phyloP scores from a whole-genome alignment of 2,113 vertebrate genomes.

The Tympanuchus pallidicinctus region DNA sequence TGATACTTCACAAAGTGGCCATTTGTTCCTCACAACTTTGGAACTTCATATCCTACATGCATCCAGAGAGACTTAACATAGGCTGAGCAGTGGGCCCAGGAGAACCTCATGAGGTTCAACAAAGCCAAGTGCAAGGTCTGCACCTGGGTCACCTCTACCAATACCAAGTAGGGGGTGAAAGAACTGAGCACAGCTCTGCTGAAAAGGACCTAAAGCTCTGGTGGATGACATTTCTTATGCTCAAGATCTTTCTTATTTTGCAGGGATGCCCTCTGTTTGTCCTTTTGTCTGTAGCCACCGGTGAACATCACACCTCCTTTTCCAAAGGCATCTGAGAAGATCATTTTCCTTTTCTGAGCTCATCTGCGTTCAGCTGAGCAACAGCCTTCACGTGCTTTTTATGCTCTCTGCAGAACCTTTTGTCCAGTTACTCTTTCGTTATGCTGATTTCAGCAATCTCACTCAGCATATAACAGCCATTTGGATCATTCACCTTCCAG shows the following conservation, averaged over 20 bases:
- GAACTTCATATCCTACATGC: too few species aligned
- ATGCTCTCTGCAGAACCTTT: neutral
- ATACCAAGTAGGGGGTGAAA: too few species aligned
- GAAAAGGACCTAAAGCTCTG: too few species aligned
- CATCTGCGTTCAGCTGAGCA: neutral
- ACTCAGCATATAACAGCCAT: neutral
- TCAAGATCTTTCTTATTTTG: neutral
- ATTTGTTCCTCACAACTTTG: too few species aligned
- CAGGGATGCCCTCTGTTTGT: neutral
- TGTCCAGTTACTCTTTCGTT: neutral
- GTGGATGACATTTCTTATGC: neutral
- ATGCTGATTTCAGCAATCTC: neutral
- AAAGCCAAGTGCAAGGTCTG: too few species aligned
- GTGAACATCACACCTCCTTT: neutral
- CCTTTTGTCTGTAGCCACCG: neutral
- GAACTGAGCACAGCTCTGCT: too few species aligned
- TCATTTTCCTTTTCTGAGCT: neutral
- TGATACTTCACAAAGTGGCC: too few species aligned
- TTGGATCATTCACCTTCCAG: constrained; percentile 1
- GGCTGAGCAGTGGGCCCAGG: too few species aligned
- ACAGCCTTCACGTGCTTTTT: fast-evolving
- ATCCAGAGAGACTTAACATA: too few species aligned
- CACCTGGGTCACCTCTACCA: too few species aligned
- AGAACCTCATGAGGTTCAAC: too few species aligned
- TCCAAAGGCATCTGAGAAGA: neutral